Evolutionary conservation across 1,140 invertebrate genomes (phyloP), one percentile per base, ranked within the genome.

Genomic region (Sarcophaga peregrina): DNA sequence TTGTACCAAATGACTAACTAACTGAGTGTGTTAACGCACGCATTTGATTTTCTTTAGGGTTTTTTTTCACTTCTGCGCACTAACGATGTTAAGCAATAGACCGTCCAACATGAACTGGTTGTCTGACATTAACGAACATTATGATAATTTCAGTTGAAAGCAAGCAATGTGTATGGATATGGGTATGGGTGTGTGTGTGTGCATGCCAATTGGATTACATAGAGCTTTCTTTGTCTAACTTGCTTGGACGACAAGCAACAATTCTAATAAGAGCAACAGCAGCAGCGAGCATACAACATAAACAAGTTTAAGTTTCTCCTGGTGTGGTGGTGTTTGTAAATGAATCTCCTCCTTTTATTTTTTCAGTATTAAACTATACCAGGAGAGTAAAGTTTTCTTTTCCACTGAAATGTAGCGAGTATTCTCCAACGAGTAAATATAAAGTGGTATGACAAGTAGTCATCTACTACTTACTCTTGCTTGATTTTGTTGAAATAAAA

Each of bases 21-120:
- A 37, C 25, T 37, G 25, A 37, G 25, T 37, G 25, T 37, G 25
- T 37, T 62, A 8, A 25, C 6, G 37, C 62, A 72, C 62, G 62
- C 62, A 72, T 20, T 25, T 72, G 20, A 37, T 4, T 37, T 37
- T 37, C 25, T 37, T 72, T n/a, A n/a, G 62, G 20, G 62, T 0
- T 25, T 17, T 25, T 72, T 25, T 50, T 48, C 13, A 54, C 52
- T 81, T 81, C 80, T 81, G 80, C 80, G 80, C 80, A 78, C 50
- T 82, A 62, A 83, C 80, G 80, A 80, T 81, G 80, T 83, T 78
- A 72, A 75, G 58, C 83, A 81, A 78, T 62, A 82, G 76, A 83
- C 83, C 58, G 72, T 83, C 83, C 76, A 83, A 83, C 83, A 74
- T 80, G 83, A 83, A 83, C 83, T 83, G 80, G 83, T 83, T 83